Base-by-base conservation (phyloP, 2,797 vertebrate genomes). In the Paramormyrops hopkinsi region DNA sequence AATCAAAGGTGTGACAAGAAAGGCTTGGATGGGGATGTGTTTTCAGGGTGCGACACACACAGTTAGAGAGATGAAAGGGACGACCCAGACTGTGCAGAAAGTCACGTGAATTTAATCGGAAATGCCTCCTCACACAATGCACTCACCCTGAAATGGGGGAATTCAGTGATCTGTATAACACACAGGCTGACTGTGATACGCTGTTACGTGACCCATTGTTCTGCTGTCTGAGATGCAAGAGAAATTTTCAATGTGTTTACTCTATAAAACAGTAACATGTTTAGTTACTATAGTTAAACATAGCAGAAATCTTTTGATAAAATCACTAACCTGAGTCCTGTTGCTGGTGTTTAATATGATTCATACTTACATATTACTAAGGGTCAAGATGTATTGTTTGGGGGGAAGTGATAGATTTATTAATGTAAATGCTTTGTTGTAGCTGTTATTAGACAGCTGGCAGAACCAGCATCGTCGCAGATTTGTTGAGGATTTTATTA, bases 201-300 rank as follows among this genome's bases (percentile, higher is more conserved):
- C 93, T 95, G 92, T 93, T 93, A 90, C 91, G 92, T 93, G 92
- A 92, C 92, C 92, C 90, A 89, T 90, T 90, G 88, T 82, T 90
- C 62, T 37, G 82, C 11, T 22, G 17, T 79, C 33, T 44, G 90
- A 88, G 90, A 89, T 85, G 1, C 33, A 86, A 44, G 53, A 86
- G 44, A 48, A 88, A 88, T 92, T 92, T 88, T 91, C 65, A 44
- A 90, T 93, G 91, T 92, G 93, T 94, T 93, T 53, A 9, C 92
- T 90, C 88, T 91, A 86, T 83, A 87, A 73, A 25, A 29, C 44
- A 41, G 83, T 76, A 73, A 87, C 44, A 51, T 22, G 65, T 89
- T 33, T 48, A 85, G 82, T 17, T 73, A 37, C 29, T 51, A 11
- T 89, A 79, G 29, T 51, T 85, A 17, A 53, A 53, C 4, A 53